A percentile compares a stretch with the other conserved stretches of the same genome.
These are phyloP conservation scores for Tenthredo livida DNA, from an alignment of 2,888 invertebrate species.

Conservation along the genomic window DNA sequence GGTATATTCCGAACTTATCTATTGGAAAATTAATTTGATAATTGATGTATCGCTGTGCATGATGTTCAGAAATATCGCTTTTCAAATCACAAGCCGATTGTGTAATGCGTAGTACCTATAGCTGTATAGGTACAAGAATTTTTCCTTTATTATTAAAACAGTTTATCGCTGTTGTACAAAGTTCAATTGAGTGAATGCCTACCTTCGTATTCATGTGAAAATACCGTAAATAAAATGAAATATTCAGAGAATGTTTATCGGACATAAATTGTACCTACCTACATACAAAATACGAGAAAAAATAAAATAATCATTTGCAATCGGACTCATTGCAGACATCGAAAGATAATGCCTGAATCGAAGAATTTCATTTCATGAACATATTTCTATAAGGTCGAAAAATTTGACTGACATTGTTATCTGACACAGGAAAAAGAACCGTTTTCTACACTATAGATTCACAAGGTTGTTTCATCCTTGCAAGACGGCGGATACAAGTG, in stretches of 20 bases:
- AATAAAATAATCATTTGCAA: too few species aligned
- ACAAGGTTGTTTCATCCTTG: background rate
- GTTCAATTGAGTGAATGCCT: background rate
- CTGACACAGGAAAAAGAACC: background rate
- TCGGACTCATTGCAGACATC: too few species aligned
- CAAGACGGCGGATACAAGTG: conserved; percentile 21
- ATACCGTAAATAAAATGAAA: too few species aligned
- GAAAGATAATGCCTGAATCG: background rate
- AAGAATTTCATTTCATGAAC: background rate
- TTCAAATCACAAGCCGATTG: too few species aligned
- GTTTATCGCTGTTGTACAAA: background rate
- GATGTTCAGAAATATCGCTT: too few species aligned
- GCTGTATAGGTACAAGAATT: background rate
- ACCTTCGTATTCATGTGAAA: too few species aligned
- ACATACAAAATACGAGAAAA: too few species aligned
- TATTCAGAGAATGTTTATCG: too few species aligned
- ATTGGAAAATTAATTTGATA: too few species aligned
- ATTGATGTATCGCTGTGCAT: too few species aligned
- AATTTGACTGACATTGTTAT: background rate
- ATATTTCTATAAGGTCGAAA: background rate
- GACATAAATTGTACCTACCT: too few species aligned
- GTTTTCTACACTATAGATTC: background rate
- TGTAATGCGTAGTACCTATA: background rate
- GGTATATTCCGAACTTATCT: too few species aligned
- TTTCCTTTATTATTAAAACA: background rate